Evolutionary conservation across 2,113 vertebrate genomes (phyloP), one percentile per base, ranked within the genome.

Genomic region (Barbus barbus): DNA sequence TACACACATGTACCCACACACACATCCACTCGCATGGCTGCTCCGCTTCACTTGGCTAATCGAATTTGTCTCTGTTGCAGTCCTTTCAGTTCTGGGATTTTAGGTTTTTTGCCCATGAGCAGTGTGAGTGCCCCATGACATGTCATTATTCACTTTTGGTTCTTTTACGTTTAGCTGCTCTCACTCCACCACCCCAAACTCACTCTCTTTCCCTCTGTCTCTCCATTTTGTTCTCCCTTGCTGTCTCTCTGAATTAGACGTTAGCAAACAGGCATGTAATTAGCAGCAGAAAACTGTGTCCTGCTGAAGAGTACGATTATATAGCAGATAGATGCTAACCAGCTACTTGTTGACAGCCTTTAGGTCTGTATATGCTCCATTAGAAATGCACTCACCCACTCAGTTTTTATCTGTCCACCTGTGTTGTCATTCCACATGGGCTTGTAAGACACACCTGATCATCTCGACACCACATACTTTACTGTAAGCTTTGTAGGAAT

Each of bases 1-100:
- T 48, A 36, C 77, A 48, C 81, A 87, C 89, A 81, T 88, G 88
- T 85, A 89, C 84, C 84, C 90, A 86, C 28, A 86, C 89, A 83
- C 88, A 89, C 88, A 89, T 84, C 83, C 90, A 86, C 26, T 14
- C 77, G 88, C 83, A 63, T 46, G 65, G 13, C 74, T 33, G 65
- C 58, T 86, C 65, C 82, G 80, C 76, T 67, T 78, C 69, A 82
- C 84, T 89, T 72, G 58, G 72, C 78, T 90, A 82, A 89, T 87
- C 85, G 48, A 75, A 87, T 87, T 86, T 83, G 74, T 78, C 38
- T 53, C 69, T 65, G 75, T 78, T 85, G 46, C 82, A 90, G 82
- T 87, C 84, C 83, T 79, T 89, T 85, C 53, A 85, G 75, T 76
- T 79, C 33, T 58, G 58, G 67, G 86, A 74, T 75, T 83, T 36